Evolutionary conservation across 2,888 invertebrate species (phyloP).

Genomic region (Drosophila suboccidentalis): DNA sequence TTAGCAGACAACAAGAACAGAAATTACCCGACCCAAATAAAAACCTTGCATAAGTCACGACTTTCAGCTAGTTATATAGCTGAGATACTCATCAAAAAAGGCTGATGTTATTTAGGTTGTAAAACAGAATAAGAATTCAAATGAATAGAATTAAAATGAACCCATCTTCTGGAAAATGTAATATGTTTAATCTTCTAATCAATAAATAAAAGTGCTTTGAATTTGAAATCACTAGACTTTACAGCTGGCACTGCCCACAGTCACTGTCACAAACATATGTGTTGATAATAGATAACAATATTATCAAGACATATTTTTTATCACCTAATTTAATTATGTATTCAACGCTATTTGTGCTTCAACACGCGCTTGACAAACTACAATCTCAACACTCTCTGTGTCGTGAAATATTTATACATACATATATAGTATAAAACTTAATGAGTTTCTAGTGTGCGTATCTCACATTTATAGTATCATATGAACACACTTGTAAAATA

Average conservation of each 20-base stretch:
- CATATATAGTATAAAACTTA: not conserved
- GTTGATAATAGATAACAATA: too few relatives aligned
- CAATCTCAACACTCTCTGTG: slow-evolving; percentile 1
- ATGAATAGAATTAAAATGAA: not conserved
- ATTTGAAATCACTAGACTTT: not conserved
- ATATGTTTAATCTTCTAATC: not conserved
- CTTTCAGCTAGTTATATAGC: not conserved
- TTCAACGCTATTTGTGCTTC: not conserved
- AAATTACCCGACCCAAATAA: not conserved
- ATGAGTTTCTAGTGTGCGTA: slow-evolving; percentile 4
- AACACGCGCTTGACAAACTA: slow-evolving; percentile 19
- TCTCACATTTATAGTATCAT: not conserved
- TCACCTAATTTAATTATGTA: slow-evolving; percentile 3
- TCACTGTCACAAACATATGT: too few relatives aligned
- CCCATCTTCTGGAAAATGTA: not conserved
- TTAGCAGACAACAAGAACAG: not conserved
- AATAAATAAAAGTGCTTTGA: not conserved
- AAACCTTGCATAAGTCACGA: not conserved
- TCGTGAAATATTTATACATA: not conserved
- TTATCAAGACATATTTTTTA: not conserved
- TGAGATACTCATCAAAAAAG: not conserved
- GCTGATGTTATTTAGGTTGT: not conserved
- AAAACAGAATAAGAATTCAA: not conserved
- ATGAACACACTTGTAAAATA: slow-evolving; percentile 2
- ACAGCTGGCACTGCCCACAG: not conserved